Base-by-base conservation (phyloP, 2,113 vertebrate species). In the Chaetodon trifascialis region DNA sequence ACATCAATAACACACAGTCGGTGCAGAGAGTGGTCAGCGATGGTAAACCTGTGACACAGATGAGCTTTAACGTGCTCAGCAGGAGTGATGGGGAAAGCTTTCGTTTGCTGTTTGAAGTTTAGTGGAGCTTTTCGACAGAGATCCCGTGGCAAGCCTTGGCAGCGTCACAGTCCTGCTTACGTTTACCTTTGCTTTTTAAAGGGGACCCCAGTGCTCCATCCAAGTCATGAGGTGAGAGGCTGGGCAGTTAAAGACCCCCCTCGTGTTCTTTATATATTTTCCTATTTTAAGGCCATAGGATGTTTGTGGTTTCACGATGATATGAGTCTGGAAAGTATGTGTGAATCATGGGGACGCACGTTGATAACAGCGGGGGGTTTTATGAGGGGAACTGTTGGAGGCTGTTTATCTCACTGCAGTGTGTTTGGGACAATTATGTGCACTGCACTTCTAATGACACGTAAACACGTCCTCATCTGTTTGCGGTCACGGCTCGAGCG, bases 311-410 rank as follows among this genome's bases (percentile, higher is more conserved):
- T 74, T 23, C 36, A 60, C n/a, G 42, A 79, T 69, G 82, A 86
- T 70, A 74, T 64, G 55, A 2, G 40, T 38, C 17, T 87, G 86
- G 85, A 93, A 92, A 89, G 52, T 76, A 87, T 89, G 84, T 47
- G 54, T 87, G 86, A 89, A 73, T 90, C 76, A 89, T 44, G 40
- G 47, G 67, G 84, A 80, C 56, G 9, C 58, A 38, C 11, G 16
- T 62, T 73, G 55, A 72, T 52, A 72, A 71, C 70, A 64, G 72
- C 8, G 23, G 54, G 62, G 42, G 36, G 40, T 58, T 90, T 91
- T 84, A 89, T 73, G 79, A 92, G 76, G 77, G 89, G 90, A 92
- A 89, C 70, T 69, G 65, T 25, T 42, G 30, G 34, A 69, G 69
- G 46, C 44, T 65, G 51, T 78, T 80, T 70, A 58, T 59, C 67